Evolutionary conservation across 2,113 vertebrate species (phyloP), one percentile per base, ranked within the genome.

Genomic region (Oreochromis niloticus): DNA sequence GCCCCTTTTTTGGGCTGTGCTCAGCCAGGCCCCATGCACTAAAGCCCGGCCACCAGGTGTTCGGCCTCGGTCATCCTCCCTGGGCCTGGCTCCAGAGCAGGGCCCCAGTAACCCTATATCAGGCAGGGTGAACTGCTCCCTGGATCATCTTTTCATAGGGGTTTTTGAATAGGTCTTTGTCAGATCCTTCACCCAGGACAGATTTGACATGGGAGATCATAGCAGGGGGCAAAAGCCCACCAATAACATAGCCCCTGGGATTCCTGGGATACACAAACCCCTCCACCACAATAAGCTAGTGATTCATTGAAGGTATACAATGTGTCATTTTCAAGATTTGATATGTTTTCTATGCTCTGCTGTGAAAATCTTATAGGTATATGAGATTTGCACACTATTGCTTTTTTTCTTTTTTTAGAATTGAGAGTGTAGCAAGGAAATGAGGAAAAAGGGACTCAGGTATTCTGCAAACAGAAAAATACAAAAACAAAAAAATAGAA

Each of bases 391-490:
- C 56, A 59, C 56, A 59, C 0, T 27, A 27, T 27, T 56, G 11
- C 0, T 13, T 27, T 55, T 22, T 55, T 1, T 1, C 0, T 3
- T 22, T 56, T 54, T 27, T 56, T 13, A 56, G 22, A 27, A 14
- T 57, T 57, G 55, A 57, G 55, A 57, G 4, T 27, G 24, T 1
- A 57, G 12, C 12, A 57, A 14, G 22, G 55, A 56, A 57, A 78
- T 7, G 16, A 36, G 1, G 17, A 22, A 80, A 80, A 55, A 59
- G 46, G n/a, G 83, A 63, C 30, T 27, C 66, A 12, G 43, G 6
- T 57, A 59, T 81, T 32, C 24, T 22, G 30, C 6, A 41, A 41
- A 81, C 22, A 59, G 3, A 59, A 59, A 57, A 16, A 30, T 30
- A 27, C 52, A 10, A 73, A 43, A 39, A 86, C 32, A 83, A 4